Base-by-base conservation (phyloP, 2,797 vertebrate species). In the Squalus acanthias region DNA sequence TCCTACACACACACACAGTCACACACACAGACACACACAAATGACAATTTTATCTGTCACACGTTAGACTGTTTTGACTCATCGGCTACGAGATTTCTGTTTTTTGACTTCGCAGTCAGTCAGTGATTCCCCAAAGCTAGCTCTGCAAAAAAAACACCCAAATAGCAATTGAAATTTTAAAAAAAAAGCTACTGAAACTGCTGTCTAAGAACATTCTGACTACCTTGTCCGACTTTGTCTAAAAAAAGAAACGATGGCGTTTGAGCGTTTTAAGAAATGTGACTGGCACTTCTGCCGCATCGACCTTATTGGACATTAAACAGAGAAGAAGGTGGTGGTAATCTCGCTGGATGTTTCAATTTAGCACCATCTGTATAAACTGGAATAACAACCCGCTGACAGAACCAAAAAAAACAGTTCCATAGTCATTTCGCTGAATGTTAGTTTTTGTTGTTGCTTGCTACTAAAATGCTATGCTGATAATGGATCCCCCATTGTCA, bases 191-290 rank as follows among this genome's bases (percentile, higher is more conserved):
- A 60, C 67, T 76, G 95, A 96, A 96, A 96, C 94, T 96, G 96
- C 95, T 85, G 29, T 96, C 96, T 97, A 96, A 97, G 88, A 96
- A 95, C 96, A 96, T 97, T 96, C 96, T 96, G 96, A 96, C 60
- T 97, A 96, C 57, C 60, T n/a, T 63, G 57, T 92, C 63, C 89
- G 17, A 63, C 60, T 63, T 65, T 60, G 87, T 57, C 87, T 92
- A 60, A 91, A 65, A n/a, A 65, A 85, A n/a, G 57, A n/a, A 92
- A 92, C 0, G 10, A 65, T 57, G 9, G 82, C n/a, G 26, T 88
- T 88, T 88, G 46, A 57, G 53, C 1, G 60, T 92, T 65, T 57
- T 63, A 91, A 92, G 10, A 65, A 65, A 17, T 13, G 3, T n/a
- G 89, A 20, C 57, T 92, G 15, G 89, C 33, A 33, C 60, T 63